Conservation (phyloP, 2,113 vertebrate genomes). For the Tautogolabrus adspersus region DNA sequence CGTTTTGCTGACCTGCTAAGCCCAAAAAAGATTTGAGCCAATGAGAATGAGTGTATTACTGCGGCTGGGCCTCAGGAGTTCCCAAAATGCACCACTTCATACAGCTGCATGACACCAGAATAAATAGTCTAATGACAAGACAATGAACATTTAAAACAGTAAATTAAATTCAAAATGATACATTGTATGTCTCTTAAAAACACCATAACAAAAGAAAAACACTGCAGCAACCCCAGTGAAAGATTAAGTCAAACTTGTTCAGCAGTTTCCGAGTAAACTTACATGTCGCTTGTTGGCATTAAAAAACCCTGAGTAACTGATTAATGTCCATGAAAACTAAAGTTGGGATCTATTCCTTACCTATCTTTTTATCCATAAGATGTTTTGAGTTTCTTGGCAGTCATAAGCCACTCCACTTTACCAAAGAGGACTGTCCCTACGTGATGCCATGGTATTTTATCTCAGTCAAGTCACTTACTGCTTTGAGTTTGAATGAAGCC, state of each 20-base stretch:
- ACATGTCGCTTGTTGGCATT: constrained; percentile 74
- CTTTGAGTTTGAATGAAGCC: constrained; percentile 58
- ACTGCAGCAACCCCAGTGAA: constrained; percentile 70
- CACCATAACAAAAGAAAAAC: constrained; percentile 57
- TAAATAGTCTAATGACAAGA: constrained; percentile 76
- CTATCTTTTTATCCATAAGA: constrained; percentile 18
- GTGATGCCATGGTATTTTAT: constrained; percentile 27
- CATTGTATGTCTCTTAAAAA: constrained; percentile 60
- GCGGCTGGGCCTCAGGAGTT: constrained; percentile 38
- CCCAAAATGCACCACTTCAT: constrained; percentile 56
- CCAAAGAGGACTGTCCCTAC: constrained; percentile 28
- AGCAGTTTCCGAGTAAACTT: constrained; percentile 76
- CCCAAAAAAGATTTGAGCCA: constrained; percentile 35
- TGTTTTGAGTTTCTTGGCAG: constrained; percentile 58
- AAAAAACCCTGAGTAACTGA: constrained; percentile 87
- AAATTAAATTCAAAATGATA: constrained; percentile 61
- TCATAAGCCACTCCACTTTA: constrained; percentile 52
- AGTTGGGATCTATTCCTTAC: constrained; percentile 55
- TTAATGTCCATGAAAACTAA: constrained; percentile 62
- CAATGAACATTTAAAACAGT: constrained; percentile 68
- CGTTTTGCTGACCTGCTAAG: constrained; percentile 51
- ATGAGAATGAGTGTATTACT: constrained; percentile 37
- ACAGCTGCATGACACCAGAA: constrained; percentile 75
- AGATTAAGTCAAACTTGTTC: constrained; percentile 68
- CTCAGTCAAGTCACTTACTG: constrained; percentile 53